Evolutionary conservation across 2,888 invertebrate genomes (phyloP).

Genomic region (Lingula anatina): DNA sequence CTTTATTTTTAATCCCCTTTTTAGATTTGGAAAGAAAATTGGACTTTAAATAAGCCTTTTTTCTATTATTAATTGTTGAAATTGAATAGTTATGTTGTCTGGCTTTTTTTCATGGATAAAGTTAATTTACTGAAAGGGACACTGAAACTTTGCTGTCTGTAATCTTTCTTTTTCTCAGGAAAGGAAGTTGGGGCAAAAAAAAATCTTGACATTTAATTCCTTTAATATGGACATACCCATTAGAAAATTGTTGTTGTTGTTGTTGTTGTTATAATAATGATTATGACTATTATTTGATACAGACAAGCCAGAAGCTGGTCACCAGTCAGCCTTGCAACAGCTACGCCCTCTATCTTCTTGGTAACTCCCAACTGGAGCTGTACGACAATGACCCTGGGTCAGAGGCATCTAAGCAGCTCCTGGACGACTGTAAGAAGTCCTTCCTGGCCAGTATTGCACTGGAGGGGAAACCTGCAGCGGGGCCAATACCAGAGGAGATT

Average conservation of each 20-base stretch:
- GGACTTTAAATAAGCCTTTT: too few species aligned
- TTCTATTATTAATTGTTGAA: too few species aligned
- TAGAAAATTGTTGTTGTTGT: too few species aligned
- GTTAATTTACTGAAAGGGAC: too few species aligned
- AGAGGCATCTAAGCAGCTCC: slow-evolving; percentile 24
- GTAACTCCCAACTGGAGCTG: slow-evolving; percentile 37
- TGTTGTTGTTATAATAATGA: not conserved
- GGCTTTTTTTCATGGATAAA: too few species aligned
- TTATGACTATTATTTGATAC: slow-evolving; percentile 7
- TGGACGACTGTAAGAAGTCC: slow-evolving; percentile 34
- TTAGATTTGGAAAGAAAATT: too few species aligned
- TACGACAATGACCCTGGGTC: slow-evolving; percentile 37
- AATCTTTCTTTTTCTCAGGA: too few species aligned
- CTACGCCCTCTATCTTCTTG: slow-evolving; percentile 39
- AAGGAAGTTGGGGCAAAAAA: too few species aligned
- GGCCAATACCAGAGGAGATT: slow-evolving; percentile 27
- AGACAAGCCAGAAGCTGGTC: slow-evolving; percentile 45
- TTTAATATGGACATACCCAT: too few species aligned
- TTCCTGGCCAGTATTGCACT: slow-evolving; percentile 35
- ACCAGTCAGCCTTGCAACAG: slow-evolving; percentile 40
- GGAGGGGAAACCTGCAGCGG: slow-evolving; percentile 42
- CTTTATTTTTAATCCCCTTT: not conserved
- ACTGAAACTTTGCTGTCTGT: too few species aligned
- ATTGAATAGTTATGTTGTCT: too few species aligned
- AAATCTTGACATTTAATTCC: too few species aligned